Base-by-base conservation (phyloP, 2,113 vertebrate genomes). In the Chrysochloris asiatica region DNA sequence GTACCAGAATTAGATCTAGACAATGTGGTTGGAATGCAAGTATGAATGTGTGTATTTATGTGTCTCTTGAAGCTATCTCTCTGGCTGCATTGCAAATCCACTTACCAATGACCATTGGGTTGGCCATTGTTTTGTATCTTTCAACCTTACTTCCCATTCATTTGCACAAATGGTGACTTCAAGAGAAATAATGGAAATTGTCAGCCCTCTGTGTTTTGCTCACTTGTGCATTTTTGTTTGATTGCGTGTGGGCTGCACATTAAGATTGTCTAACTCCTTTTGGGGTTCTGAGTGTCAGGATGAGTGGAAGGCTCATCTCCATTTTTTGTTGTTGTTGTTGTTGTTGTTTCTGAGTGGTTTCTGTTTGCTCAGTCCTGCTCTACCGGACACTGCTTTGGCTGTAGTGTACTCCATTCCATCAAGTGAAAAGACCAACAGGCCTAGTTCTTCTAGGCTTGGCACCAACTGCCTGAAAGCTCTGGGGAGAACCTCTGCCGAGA, bases 71-170 rank as follows among this genome's bases (percentile, higher is more conserved):
- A 83, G 91, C 81, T 84, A 77, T 65, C 28, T 82, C 67, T 78
- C 72, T 54, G 86, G 59, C 86, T 92, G 67, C 77, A 67, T 86
- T 56, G 71, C 77, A 95, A 93, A 92, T 90, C 67, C 89, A 73
- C 41, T 95, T 81, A 65, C 85, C 83, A 87, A 0, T 93, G 84
- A 89, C 90, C 38, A 63, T 86, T 88, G 73, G 86, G 90, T 94
- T 90, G 92, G 75, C 75, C 77, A 87, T 83, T 93, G 88, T 94
- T 89, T 79, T 89, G 43, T 88, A 73, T 89, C 45, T 65, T 89
- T 84, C 76, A 79, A 17, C 48, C 72, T 47, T 82, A 2, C 33
- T 82, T 85, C n/a, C 78, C 61, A 41, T 76, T 91, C 38, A 77
- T 26, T 43, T 81, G 41, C 90, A 41, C 83, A 88, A 63, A 72